Conservation (phyloP, 2,888 invertebrate genomes). For the Thereva nobilitata region DNA sequence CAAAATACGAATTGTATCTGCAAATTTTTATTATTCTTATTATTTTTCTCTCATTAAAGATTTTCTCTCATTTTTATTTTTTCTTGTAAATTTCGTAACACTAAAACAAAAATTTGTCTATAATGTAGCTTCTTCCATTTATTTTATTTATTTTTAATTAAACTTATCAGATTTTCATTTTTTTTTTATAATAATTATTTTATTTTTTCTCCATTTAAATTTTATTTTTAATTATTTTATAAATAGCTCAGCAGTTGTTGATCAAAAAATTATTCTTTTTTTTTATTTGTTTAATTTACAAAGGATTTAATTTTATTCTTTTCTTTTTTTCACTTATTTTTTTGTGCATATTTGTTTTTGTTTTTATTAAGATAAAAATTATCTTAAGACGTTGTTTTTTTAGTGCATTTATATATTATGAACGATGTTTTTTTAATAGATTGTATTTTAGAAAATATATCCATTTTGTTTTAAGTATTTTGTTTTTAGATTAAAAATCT, state of each 20-base stretch:
- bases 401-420: not conserved
- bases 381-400: not conserved
- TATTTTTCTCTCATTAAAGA: too few species aligned
- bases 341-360: conserved; percentile 23
- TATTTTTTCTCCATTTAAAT: too few species aligned
- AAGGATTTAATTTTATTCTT: conserved; percentile 7
- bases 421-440: conserved; percentile 3
- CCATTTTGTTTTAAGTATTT: not conserved
- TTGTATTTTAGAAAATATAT: conserved; percentile 25
- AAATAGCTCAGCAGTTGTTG: conserved; percentile 26
- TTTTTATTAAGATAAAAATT: too few species aligned
- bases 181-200: too few species aligned
- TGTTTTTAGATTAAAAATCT: conserved; percentile 4
- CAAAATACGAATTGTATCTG: too few species aligned
- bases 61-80: too few species aligned
- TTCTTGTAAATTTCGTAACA: too few species aligned
- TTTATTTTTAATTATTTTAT: not conserved
- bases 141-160: too few species aligned
- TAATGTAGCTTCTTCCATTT: too few species aligned
- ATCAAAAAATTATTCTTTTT: not conserved
- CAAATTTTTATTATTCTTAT: too few species aligned
- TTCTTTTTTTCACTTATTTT: conserved; percentile 2
- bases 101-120: too few species aligned
- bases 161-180: too few species aligned
- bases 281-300: conserved; percentile 14